phyloP scores from a whole-genome alignment of 1,140 invertebrate genomes.

The Lepidurus packardi region DNA sequence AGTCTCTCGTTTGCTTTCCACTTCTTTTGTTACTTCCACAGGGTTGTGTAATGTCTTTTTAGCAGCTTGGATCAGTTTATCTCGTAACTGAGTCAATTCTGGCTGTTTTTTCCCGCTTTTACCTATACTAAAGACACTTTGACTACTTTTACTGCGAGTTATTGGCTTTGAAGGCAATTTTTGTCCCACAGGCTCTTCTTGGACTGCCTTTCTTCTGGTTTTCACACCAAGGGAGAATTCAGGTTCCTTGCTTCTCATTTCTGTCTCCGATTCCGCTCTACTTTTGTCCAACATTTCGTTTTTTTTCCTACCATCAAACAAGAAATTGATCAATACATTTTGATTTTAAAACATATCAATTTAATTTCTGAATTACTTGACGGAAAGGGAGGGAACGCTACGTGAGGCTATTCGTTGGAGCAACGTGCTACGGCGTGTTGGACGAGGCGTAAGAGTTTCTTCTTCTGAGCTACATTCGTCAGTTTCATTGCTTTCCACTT shows the following conservation, averaged over 20 bases:
- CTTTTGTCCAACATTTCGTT: not conserved
- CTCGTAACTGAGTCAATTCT: not conserved
- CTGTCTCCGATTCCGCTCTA: not conserved
- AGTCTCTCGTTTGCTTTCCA: not conserved
- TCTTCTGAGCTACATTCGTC: slow-evolving; percentile 26
- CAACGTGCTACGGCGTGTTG: slow-evolving; percentile 39
- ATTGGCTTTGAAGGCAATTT: not conserved
- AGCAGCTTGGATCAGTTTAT: not conserved
- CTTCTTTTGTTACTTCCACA: not conserved
- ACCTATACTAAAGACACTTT: not conserved
- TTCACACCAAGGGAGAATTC: not conserved
- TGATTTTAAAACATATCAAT: too few relatives aligned
- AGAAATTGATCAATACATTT: too few relatives aligned
- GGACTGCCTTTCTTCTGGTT: not conserved
- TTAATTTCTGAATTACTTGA: not conserved
- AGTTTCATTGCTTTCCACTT: slow-evolving; percentile 27
- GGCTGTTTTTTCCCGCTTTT: not conserved
- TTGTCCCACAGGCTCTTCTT: not conserved
- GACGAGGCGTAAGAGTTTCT: slow-evolving; percentile 32
- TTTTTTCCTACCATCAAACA: not conserved
- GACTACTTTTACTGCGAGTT: not conserved
- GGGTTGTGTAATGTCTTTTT: not conserved
- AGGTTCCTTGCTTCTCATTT: not conserved
- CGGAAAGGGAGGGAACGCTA: slow-evolving; percentile 34
- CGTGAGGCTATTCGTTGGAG: slow-evolving; percentile 35